Conservation (phyloP, 1,140 invertebrate genomes). For the Mactra quadrangularis region DNA sequence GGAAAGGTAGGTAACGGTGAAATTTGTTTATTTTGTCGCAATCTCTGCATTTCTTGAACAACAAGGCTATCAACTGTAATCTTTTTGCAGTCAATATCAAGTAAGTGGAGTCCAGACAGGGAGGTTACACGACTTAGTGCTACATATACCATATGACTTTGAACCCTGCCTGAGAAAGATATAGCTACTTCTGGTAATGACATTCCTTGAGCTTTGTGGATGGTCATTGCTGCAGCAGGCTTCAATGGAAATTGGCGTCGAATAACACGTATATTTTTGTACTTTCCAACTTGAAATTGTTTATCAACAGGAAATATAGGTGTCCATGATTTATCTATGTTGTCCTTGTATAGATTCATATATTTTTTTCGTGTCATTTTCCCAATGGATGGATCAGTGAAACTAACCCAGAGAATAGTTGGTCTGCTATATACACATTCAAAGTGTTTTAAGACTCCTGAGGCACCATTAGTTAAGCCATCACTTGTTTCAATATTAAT, state of each 20-base stretch:
- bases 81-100: constrained; percentile 37
- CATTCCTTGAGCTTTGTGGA: constrained; percentile 53
- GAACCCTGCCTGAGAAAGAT: constrained; percentile 24
- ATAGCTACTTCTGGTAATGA: constrained; percentile 42
- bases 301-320: constrained; percentile 44
- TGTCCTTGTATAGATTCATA: constrained; percentile 16
- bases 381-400: constrained; percentile 44
- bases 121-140: constrained; percentile 38
- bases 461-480: constrained; percentile 64
- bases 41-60: constrained; percentile 19
- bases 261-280: constrained; percentile 24
- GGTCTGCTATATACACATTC: constrained; percentile 34
- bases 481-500: constrained; percentile 51
- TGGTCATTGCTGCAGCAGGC: constrained; percentile 47
- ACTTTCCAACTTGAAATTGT: constrained; percentile 55
- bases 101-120: constrained; percentile 24
- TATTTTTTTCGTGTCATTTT: neutral
- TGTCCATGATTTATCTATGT: constrained; percentile 46
- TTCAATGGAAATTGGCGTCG: constrained; percentile 57
- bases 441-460: constrained; percentile 29
- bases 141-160: constrained; percentile 57
- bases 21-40: neutral
- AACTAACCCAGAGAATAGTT: constrained; percentile 48
- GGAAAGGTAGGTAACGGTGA: neutral
- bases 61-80: constrained; percentile 35